Evolutionary conservation across 2,888 invertebrate genomes (phyloP), one percentile per base, ranked within the genome.

Genomic region (Nesidiocoris tenuis): DNA sequence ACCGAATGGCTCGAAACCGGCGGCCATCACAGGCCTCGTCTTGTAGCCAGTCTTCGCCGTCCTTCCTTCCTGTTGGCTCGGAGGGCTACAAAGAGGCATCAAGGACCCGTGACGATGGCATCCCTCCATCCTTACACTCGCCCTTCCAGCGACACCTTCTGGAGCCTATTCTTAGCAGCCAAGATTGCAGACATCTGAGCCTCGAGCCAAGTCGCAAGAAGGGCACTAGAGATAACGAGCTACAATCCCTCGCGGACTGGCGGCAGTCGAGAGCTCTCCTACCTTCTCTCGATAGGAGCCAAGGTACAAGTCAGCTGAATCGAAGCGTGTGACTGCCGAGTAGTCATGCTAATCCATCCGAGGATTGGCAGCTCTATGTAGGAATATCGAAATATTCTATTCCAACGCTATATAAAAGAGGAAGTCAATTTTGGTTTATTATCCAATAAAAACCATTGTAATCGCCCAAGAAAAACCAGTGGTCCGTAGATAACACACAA

Each of bases 221-320:
- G 70, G 59, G 59, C 57, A 25, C 70, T 70, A 59, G 57, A 70
- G 70, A 70, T 70, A 70, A 70, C 70, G 70, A 70, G 70, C 70
- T 70, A 39, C 39, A 39, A 39, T 39, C 39, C 70, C 70, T 17
- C 25, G 21, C 59, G 70, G 39, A 12, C 39, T 39, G 5, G 39
- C 39, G 3, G 39, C 39, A 39, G 39, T 39, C 39, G 59, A 70
- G 70, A 54, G 70, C 70, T 23, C 70, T 70, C 18, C 12, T 39
- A 7, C 39, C 39, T n/a, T n/a, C 39, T 39, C 12, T 12, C 12
- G 39, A 39, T 39, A 39, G 3, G 39, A 39, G 12, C 39, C 39
- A 3, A 39, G 12, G 39, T 39, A 39, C 39, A 3, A 7, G 39
- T 3, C 39, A 7, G 39, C 12, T 39, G 5, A 39, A 3, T 39